Evolutionary conservation across 2,888 invertebrate genomes (phyloP).

Genomic region (Acanthosepion esculentum): DNA sequence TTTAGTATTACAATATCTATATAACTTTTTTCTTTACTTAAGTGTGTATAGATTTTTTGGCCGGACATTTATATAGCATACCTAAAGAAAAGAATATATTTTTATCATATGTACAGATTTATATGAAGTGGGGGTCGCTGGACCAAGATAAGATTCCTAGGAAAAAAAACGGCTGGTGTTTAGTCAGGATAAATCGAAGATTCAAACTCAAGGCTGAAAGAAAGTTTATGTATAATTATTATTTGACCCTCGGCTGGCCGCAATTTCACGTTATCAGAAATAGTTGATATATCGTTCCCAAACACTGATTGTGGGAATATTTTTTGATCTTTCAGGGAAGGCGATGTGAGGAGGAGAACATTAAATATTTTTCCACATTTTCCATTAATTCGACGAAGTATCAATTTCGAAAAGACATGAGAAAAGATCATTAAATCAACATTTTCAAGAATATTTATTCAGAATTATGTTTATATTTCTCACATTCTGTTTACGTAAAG

Average conservation of each 20-base stretch:
- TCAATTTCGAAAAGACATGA: conserved; percentile 6
- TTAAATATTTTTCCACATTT: neutral
- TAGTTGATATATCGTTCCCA: neutral
- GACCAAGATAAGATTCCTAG: no score
- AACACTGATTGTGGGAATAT: neutral
- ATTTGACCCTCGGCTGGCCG: neutral
- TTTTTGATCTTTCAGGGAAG: neutral
- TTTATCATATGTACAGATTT: no score
- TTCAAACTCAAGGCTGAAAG: neutral
- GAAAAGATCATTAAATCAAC: neutral
- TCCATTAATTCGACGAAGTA: neutral
- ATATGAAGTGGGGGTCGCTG: no score
- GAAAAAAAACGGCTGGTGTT: no score
- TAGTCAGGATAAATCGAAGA: neutral
- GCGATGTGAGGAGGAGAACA: neutral
- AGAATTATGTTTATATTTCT: neutral
- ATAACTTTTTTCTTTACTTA: no score
- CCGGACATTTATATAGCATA: no score
- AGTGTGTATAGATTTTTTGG: no score
- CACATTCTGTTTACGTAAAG: no score
- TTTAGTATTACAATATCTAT: no score
- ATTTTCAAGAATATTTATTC: neutral
- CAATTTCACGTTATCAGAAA: neutral
- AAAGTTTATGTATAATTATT: neutral
- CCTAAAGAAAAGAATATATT: no score